A percentile compares a stretch with the other conserved stretches of the same genome.
phyloP scores from a whole-genome alignment of 1,140 invertebrate species.

The Panagrolaimus sp. region DNA sequence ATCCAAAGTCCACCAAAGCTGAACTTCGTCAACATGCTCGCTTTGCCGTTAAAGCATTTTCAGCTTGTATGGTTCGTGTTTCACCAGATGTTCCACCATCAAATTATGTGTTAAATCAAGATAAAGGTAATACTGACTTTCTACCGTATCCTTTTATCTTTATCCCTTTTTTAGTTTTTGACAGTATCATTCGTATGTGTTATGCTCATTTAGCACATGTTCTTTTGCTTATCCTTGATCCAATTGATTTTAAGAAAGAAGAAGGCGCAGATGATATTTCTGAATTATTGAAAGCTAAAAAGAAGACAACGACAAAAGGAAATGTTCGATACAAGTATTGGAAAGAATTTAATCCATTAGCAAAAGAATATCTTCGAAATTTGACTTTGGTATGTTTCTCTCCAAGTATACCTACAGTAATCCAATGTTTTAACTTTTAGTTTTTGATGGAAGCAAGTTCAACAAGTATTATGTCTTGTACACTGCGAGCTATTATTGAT shows the following conservation, averaged over 20 bases:
- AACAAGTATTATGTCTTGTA: conserved; percentile 36
- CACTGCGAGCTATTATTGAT: conserved; percentile 38
- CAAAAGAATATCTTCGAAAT: conserved; percentile 42
- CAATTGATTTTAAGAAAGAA: conserved; percentile 18
- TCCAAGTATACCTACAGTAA: background rate
- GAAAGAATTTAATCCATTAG: conserved; percentile 39
- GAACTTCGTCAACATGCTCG: conserved; percentile 23
- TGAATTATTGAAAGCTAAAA: conserved; percentile 9
- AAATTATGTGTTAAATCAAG: conserved; percentile 43
- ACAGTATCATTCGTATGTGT: conserved; percentile 50
- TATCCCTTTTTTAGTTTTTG: conserved; percentile 47
- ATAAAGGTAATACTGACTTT: conserved; percentile 30
- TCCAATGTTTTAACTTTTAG: conserved; percentile 32
- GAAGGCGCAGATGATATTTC: background rate
- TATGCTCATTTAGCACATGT: conserved; percentile 38
- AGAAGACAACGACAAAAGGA: conserved; percentile 15
- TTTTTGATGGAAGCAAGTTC: conserved; percentile 47
- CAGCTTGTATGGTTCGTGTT: conserved; percentile 47
- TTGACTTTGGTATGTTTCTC: conserved; percentile 36
- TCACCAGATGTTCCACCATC: conserved; percentile 39
- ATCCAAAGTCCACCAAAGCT: conserved; percentile 21
- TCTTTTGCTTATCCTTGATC: conserved; percentile 31
- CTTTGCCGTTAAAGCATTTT: conserved; percentile 44
- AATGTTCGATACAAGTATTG: conserved; percentile 41
- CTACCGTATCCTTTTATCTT: conserved; percentile 16